Base-by-base conservation (phyloP, 2,797 vertebrate species). In the Sebastes oblongus region DNA sequence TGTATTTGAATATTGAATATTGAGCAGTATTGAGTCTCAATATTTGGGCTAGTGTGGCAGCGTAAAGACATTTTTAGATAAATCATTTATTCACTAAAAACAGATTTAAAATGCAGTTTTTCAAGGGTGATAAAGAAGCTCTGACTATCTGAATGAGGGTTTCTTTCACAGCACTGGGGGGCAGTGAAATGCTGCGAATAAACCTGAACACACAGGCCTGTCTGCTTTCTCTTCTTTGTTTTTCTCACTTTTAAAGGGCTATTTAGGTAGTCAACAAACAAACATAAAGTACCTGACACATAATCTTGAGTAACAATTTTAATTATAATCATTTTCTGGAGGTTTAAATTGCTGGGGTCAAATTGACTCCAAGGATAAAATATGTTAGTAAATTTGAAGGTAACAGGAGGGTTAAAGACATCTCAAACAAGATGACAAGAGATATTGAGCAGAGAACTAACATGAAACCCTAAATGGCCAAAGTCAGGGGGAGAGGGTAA, bases 121-220 rank as follows among this genome's bases (percentile, higher is more conserved):
- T 46, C 2, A 18, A 39, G 4, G 13, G 10, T 36, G 9, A 42
- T 25, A 20, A 66, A 59, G 12, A 56, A 18, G 24, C 10, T 27
- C 8, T 18, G 39, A 24, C 12, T 30, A 12, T 2, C 13, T 65
- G 29, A n/a, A 3, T 71, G 36, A 11, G 36, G 9, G 2, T 74
- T 78, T 13, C 3, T 36, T 55, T 60, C 7, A 24, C 6, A 29
- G 10, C 88, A 86, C 71, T 10, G 2, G 88, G 52, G 54, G 78
- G 87, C 74, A 83, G 72, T 61, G n/a, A 25, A 65, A 42, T 8
- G 20, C 75, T 75, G 18, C 10, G 24, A 56, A 62, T 56, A 5
- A 70, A 79, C 24, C 30, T 22, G 9, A 6, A 2, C 22, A 34
- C 2, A 2, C 1, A 8, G 0, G 22, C 30, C 16, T 3, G 24